A percentile compares a stretch with the other conserved stretches of the same genome.
These are phyloP conservation scores for Microctenopoma steveboyesi DNA, from an alignment of 2,797 vertebrate genomes.

Conservation along the genomic window DNA sequence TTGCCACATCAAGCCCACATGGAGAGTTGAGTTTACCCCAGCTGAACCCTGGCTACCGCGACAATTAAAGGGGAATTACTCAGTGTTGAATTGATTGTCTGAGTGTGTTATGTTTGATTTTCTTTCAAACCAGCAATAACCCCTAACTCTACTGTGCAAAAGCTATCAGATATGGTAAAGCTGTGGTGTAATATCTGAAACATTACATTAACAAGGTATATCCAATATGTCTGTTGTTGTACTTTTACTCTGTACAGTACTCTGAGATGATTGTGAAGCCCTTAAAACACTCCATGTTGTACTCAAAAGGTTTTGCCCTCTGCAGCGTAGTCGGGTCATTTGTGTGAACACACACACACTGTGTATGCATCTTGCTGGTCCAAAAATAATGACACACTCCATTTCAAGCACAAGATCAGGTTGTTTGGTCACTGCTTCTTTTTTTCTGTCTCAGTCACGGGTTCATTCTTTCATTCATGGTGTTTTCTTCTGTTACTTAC, in stretches of 20 bases:
- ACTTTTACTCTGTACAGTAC: conserved; percentile 74
- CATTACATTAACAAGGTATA: conserved; percentile 71
- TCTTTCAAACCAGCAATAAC: conserved; percentile 85
- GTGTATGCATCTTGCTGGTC: conserved; percentile 69
- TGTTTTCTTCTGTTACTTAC: conserved; percentile 26
- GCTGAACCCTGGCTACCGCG: conserved; percentile 54
- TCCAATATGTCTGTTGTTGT: conserved; percentile 74
- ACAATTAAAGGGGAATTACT: conserved; percentile 49
- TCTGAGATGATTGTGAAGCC: conserved; percentile 78
- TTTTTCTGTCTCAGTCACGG: conserved; percentile 34
- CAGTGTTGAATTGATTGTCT: conserved; percentile 58
- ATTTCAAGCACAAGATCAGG: conserved; percentile 82
- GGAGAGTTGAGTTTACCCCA: conserved; percentile 56
- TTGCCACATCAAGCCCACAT: conserved; percentile 62
- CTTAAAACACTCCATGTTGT: conserved; percentile 70
- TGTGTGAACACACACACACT: conserved; percentile 57
- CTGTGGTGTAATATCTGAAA: conserved; percentile 71
- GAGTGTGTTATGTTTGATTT: conserved; percentile 71
- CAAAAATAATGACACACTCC: conserved; percentile 55
- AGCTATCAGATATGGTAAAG: conserved; percentile 68
- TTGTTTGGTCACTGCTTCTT: conserved; percentile 58
- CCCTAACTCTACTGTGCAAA: conserved; percentile 74
- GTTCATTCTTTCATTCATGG: conserved; percentile 38
- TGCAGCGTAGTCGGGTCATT: conserved; percentile 59
- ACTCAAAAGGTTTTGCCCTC: conserved; percentile 60